Evolutionary conservation across 2,888 invertebrate species (phyloP).

Genomic region (Pelosia muscerda): DNA sequence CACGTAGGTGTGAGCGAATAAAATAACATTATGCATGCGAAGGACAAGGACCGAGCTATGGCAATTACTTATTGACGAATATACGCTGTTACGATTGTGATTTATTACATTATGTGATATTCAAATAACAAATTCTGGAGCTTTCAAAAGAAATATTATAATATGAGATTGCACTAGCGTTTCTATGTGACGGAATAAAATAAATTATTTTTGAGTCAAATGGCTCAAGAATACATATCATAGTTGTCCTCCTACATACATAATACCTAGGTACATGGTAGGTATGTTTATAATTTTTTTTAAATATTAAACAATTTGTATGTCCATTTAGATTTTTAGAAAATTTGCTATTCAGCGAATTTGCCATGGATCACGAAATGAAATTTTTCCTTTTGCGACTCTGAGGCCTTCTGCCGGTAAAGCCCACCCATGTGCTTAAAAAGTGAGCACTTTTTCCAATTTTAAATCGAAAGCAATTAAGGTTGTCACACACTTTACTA

Average conservation of each 20-base stretch:
- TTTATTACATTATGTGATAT: conserved; percentile 11
- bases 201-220: not conserved
- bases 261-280: too few relatives aligned
- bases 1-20: conserved; percentile 47
- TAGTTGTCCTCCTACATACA: too few relatives aligned
- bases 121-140: conserved; percentile 4
- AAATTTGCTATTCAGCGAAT: not conserved
- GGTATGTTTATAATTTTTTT: too few relatives aligned
- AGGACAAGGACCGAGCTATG: conserved; percentile 31
- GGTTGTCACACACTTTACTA: too few relatives aligned
- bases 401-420: too few relatives aligned
- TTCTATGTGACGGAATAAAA: not conserved
- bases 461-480: too few relatives aligned
- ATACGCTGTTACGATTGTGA: conserved; percentile 19
- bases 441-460: too few relatives aligned
- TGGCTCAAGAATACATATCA: too few relatives aligned
- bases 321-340: too few relatives aligned
- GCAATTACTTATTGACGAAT: conserved; percentile 41
- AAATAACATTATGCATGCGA: conserved; percentile 42
- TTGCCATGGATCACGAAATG: too few relatives aligned
- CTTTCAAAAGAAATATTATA: not conserved
- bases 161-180: not conserved
- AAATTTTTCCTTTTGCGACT: not conserved
- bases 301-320: too few relatives aligned
- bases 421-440: too few relatives aligned